Evolutionary conservation across 2,888 invertebrate species (phyloP).

Genomic region (Cheilosia impressa): DNA sequence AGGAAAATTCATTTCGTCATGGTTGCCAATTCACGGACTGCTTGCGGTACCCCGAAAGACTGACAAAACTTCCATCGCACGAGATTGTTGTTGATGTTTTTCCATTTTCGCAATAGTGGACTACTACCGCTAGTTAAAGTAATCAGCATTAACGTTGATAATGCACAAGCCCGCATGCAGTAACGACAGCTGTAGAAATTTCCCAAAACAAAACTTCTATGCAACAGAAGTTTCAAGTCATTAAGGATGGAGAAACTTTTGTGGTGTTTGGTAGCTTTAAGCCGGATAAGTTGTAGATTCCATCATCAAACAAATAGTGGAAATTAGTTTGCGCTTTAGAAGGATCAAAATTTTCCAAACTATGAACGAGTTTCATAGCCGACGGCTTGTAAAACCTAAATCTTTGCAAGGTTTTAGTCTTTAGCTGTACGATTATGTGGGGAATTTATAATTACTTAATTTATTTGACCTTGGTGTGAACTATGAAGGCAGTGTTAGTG

Average conservation of each 20-base stretch:
- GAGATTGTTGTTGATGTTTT: not conserved
- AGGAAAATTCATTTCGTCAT: conserved; percentile 4
- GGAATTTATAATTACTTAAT: not conserved
- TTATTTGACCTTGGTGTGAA: too few species aligned
- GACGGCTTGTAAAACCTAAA: not conserved
- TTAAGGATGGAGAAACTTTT: not conserved
- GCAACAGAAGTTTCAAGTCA: not conserved
- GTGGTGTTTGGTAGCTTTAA: not conserved
- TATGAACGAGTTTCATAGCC: not conserved
- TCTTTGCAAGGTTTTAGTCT: conserved; percentile 1
- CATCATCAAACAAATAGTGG: conserved; percentile 19
- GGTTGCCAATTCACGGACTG: conserved; percentile 2
- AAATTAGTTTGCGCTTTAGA: conserved; percentile 32
- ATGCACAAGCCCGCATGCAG: conserved; percentile 13
- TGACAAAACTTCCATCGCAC: conserved; percentile 15
- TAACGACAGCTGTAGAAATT: conserved; percentile 2
- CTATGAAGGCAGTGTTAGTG: not conserved
- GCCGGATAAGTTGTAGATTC: not conserved
- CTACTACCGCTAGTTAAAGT: conserved; percentile 32
- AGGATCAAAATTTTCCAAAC: conserved; percentile 14
- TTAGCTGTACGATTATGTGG: not conserved
- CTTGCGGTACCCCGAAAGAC: not conserved
- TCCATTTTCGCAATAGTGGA: conserved; percentile 5
- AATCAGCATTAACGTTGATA: conserved; percentile 38
- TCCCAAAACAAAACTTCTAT: not conserved